Evolutionary conservation across 2,113 vertebrate species (phyloP).

Genomic region (Myotis lucifugus): DNA sequence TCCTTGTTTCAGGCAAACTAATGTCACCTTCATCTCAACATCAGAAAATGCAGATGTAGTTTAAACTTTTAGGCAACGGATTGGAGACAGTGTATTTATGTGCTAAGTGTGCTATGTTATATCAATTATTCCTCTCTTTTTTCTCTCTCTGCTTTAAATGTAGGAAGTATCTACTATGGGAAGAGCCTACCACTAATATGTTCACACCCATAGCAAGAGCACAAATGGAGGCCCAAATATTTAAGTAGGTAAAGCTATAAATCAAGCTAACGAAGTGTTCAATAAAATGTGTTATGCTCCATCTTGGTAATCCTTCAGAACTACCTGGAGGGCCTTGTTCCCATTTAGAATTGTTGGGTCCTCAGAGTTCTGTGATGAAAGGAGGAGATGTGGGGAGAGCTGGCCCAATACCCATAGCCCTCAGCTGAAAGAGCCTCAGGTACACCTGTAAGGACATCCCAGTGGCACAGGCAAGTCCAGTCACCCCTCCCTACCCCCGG

Average conservation of each 20-base stretch:
- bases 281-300: background rate
- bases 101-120: background rate
- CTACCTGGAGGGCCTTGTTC: background rate
- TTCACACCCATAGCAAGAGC: background rate
- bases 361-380: background rate
- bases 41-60: conserved; percentile 21
- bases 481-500: background rate
- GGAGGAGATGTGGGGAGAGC: background rate
- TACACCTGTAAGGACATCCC: background rate
- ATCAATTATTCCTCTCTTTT: background rate
- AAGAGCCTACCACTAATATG: background rate
- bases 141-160: background rate
- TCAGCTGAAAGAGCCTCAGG: background rate
- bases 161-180: background rate
- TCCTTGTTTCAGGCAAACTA: conserved; percentile 63
- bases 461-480: background rate
- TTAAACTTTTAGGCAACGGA: conserved; percentile 48
- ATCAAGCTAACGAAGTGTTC: background rate
- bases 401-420: background rate
- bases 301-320: background rate
- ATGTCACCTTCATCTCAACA: conserved; percentile 38
- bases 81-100: background rate
- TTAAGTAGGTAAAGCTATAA: background rate
- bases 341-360: background rate
- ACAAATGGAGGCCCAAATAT: background rate